Conservation (phyloP, 2,113 vertebrate genomes). For the Lynx canadensis region DNA sequence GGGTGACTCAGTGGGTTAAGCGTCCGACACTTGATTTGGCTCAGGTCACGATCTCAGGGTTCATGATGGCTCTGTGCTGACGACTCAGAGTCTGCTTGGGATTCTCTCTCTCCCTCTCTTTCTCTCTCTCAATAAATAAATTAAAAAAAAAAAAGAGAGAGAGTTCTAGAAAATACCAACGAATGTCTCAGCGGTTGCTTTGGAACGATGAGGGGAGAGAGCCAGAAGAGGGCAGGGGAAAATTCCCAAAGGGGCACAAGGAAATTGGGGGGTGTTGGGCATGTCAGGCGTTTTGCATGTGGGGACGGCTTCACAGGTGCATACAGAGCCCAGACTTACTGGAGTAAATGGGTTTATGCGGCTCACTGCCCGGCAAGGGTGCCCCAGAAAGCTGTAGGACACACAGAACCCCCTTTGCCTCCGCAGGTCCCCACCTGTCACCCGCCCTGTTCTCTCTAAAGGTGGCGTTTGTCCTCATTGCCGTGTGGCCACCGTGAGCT, state of each 20-base stretch:
- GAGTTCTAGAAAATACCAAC: no score
- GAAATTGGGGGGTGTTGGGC: not conserved
- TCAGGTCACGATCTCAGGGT: no score
- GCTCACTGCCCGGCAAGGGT: accelerated
- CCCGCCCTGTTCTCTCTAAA: not conserved
- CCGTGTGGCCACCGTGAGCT: no score
- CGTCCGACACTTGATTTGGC: no score
- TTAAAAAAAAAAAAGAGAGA: no score
- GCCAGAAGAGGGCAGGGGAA: accelerated
- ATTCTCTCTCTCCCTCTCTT: no score
- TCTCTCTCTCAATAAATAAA: no score
- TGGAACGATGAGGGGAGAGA: not conserved
- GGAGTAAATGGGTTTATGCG: accelerated
- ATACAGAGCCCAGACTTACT: not conserved
- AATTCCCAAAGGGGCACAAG: not conserved
- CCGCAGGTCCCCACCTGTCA: not conserved
- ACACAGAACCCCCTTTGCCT: no score
- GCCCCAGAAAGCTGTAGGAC: accelerated
- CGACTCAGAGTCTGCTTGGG: no score
- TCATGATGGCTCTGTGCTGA: no score
- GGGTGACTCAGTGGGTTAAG: no score
- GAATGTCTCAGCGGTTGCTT: not conserved
- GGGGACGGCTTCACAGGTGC: not conserved
- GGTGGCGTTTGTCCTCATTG: not conserved
- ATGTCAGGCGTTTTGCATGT: accelerated